Conservation (phyloP, 2,888 invertebrate species). For the Myathropa florea region DNA sequence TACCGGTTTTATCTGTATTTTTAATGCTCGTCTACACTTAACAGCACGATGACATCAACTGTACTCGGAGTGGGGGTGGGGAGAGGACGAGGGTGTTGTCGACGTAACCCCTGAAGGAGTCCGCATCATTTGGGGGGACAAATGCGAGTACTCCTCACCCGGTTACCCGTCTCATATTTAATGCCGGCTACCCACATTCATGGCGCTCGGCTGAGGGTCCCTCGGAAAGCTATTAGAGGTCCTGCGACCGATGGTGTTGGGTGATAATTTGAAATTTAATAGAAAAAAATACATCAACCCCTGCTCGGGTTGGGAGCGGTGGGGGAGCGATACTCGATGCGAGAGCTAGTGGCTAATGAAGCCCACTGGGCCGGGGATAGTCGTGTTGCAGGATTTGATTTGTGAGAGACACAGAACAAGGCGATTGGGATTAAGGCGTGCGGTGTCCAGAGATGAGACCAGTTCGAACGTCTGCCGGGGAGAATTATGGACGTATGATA, state of each 20-base stretch:
- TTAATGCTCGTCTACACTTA: conserved; percentile 65
- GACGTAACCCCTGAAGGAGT: conserved; percentile 44
- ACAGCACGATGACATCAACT: conserved; percentile 57
- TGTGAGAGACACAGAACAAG: no score
- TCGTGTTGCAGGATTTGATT: no score
- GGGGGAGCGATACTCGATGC: neutral
- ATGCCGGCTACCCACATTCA: neutral
- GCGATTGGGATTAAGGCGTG: no score
- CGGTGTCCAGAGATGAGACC: no score
- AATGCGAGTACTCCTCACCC: neutral
- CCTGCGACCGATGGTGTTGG: conserved; percentile 61
- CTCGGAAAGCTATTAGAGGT: conserved; percentile 58
- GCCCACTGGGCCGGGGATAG: no score
- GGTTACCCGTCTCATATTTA: conserved; percentile 48
- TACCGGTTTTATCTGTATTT: conserved; percentile 68
- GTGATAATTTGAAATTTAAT: conserved; percentile 65
- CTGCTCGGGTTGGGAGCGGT: neutral
- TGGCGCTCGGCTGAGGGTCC: conserved; percentile 36
- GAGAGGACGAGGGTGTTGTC: conserved; percentile 24
- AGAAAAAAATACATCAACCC: conserved; percentile 24
- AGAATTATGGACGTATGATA: no score
- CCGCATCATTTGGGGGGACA: conserved; percentile 36
- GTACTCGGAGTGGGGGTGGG: neutral
- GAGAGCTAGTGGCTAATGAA: neutral
- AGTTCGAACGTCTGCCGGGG: no score